Conservation (phyloP, 2,888 invertebrate genomes). For the Taenaris catops region DNA sequence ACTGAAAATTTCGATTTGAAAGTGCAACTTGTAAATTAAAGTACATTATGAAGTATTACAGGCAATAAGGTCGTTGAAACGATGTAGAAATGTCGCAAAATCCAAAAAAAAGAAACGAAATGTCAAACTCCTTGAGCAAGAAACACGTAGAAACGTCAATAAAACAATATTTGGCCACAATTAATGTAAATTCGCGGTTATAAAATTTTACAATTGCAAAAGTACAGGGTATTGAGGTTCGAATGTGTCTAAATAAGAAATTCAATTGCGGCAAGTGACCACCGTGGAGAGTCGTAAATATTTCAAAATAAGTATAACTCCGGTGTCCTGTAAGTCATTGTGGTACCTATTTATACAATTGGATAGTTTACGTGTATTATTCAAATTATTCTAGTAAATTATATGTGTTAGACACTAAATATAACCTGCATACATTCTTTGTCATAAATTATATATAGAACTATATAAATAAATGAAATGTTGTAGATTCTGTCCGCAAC, state of each 20-base stretch:
- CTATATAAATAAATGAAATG: no score
- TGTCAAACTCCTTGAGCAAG: conserved; percentile 37
- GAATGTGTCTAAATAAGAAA: conserved; percentile 23
- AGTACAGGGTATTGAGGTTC: conserved; percentile 24
- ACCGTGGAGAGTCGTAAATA: conserved; percentile 13
- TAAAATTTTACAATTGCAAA: conserved; percentile 61
- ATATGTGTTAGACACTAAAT: not conserved
- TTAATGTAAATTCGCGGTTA: conserved; percentile 58
- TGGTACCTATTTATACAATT: conserved; percentile 3
- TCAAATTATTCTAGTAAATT: conserved; percentile 4
- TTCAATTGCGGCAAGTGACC: conserved; percentile 22
- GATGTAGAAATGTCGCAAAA: conserved; percentile 31
- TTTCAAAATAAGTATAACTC: conserved; percentile 15
- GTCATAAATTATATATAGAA: no score
- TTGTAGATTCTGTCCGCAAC: no score
- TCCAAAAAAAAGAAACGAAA: conserved; percentile 30
- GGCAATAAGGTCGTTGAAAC: conserved; percentile 20
- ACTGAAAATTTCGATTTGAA: conserved; percentile 5
- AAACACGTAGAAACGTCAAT: conserved; percentile 39
- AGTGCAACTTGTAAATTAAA: conserved; percentile 12
- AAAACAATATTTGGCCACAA: conserved; percentile 38
- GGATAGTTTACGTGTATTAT: conserved; percentile 7
- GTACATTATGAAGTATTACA: conserved; percentile 14
- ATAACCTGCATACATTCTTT: not conserved
- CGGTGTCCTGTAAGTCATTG: conserved; percentile 6